A percentile compares a stretch with the other conserved stretches of the same genome.
phyloP scores from a whole-genome alignment of 1,140 invertebrate species.

The Galleria mellonella region DNA sequence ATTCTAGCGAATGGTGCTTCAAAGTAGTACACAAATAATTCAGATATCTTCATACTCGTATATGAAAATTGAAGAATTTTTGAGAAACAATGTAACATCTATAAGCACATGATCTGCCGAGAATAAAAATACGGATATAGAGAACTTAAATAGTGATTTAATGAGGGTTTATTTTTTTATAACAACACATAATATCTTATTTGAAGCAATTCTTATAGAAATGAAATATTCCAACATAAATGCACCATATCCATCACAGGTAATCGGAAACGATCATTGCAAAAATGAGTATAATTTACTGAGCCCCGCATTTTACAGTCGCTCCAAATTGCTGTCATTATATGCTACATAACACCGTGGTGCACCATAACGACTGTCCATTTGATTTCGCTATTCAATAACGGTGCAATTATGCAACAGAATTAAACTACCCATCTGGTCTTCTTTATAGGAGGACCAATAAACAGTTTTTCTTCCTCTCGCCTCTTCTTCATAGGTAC shows the following conservation, averaged over 20 bases:
- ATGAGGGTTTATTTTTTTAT: slow-evolving; percentile 1
- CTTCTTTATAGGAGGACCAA: slow-evolving; percentile 32
- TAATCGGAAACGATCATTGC: slow-evolving; percentile 68
- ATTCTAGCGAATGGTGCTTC: too few species aligned
- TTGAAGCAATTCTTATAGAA: slow-evolving; percentile 11
- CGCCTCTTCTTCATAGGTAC: slow-evolving; percentile 33
- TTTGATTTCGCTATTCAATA: slow-evolving; percentile 17
- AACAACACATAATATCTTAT: neutral
- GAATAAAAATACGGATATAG: neutral
- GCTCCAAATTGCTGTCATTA: slow-evolving; percentile 55
- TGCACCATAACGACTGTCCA: slow-evolving; percentile 31
- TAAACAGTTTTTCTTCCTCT: slow-evolving; percentile 33
- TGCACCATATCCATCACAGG: slow-evolving; percentile 39
- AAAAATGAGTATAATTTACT: slow-evolving; percentile 62
- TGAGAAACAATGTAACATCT: too few species aligned
- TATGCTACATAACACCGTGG: slow-evolving; percentile 39
- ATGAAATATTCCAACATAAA: slow-evolving; percentile 22
- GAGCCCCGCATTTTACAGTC: slow-evolving; percentile 49
- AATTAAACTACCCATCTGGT: slow-evolving; percentile 19
- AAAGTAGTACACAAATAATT: too few species aligned
- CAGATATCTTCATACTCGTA: too few species aligned
- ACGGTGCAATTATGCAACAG: slow-evolving; percentile 11
- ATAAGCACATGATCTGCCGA: too few species aligned
- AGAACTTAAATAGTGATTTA: slow-evolving; percentile 11
- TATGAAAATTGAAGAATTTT: too few species aligned